phyloP scores from a whole-genome alignment of 2,888 invertebrate species.

The Steinernema scapterisci region DNA sequence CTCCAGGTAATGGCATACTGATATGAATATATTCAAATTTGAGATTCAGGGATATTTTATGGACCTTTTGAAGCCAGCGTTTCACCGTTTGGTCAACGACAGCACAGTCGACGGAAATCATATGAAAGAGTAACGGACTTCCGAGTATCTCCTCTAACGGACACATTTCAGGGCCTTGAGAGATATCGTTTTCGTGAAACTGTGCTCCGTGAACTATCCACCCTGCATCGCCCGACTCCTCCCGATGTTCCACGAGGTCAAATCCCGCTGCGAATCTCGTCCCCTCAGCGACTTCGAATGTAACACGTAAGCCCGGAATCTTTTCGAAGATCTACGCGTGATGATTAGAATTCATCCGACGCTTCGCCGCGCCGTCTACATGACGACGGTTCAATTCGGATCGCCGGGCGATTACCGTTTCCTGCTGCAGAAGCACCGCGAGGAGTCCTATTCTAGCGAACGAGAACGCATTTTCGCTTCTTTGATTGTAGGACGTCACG shows the following conservation, averaged over 20 bases:
- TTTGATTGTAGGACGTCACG: background rate
- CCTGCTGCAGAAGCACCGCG: conserved; percentile 22
- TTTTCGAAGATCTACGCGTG: too few relatives aligned
- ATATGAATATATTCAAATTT: background rate
- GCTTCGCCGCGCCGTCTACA: conserved; percentile 8
- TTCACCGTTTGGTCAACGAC: conserved; percentile 19
- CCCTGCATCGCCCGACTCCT: conserved; percentile 7
- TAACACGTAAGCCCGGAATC: background rate
- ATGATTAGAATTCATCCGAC: conserved; percentile 7
- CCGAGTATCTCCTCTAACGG: background rate
- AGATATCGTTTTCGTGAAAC: conserved; percentile 27
- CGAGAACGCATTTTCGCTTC: conserved; percentile 11
- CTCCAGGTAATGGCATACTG: background rate
- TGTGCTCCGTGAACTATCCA: conserved; percentile 22
- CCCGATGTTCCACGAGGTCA: conserved; percentile 14
- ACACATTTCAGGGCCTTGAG: background rate
- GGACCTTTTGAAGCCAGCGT: conserved; percentile 22
- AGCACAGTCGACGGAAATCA: conserved; percentile 27
- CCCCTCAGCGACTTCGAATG: conserved; percentile 20
- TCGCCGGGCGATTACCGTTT: conserved; percentile 17
- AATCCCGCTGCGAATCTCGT: background rate
- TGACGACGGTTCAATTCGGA: conserved; percentile 20
- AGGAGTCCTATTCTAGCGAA: conserved; percentile 21
- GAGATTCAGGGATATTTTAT: conserved; percentile 1
- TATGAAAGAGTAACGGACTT: conserved; percentile 15